Conservation (phyloP, 2,888 invertebrate species). For the Yponomeuta cagnagella region DNA sequence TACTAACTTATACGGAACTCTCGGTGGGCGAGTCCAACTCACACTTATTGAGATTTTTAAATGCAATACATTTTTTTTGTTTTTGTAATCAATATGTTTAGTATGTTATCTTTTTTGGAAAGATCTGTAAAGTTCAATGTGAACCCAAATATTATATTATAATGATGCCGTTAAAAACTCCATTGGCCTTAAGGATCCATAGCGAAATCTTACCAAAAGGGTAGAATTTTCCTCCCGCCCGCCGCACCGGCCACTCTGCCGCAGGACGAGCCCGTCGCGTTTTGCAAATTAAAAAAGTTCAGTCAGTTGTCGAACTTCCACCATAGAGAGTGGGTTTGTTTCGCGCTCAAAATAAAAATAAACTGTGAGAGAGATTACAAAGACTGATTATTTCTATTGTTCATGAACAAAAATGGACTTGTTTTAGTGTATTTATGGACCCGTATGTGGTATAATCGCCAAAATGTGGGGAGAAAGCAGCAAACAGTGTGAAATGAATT, state of each 20-base stretch:
- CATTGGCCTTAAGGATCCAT: too few relatives aligned
- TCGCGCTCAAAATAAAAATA: conserved; percentile 18
- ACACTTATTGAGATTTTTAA: too few relatives aligned
- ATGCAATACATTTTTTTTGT: too few relatives aligned
- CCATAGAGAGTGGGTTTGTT: conserved; percentile 20
- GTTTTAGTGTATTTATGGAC: conserved; percentile 37
- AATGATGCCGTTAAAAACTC: too few relatives aligned
- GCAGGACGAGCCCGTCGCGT: conserved; percentile 21
- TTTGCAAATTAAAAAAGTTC: conserved; percentile 23
- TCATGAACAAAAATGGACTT: conserved; percentile 16
- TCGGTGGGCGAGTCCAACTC: too few relatives aligned
- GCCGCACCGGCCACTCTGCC: conserved; percentile 32
- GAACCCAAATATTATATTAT: too few relatives aligned
- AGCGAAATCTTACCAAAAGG: conserved; percentile 14
- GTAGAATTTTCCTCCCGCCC: conserved; percentile 33
- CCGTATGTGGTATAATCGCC: conserved; percentile 29
- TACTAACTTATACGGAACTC: too few relatives aligned
- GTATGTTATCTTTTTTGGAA: too few relatives aligned
- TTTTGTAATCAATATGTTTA: too few relatives aligned
- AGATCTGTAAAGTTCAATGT: too few relatives aligned
- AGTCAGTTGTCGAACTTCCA: conserved; percentile 36
- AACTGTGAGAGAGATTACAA: conserved; percentile 34
- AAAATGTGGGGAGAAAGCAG: conserved; percentile 67
- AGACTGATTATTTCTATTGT: conserved; percentile 30
- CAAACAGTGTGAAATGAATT: conserved; percentile 57